A percentile compares a stretch with the other conserved stretches of the same genome.
Evolutionary conservation across 2,888 invertebrate species (phyloP).

Genomic region (Homarus gammarus): DNA sequence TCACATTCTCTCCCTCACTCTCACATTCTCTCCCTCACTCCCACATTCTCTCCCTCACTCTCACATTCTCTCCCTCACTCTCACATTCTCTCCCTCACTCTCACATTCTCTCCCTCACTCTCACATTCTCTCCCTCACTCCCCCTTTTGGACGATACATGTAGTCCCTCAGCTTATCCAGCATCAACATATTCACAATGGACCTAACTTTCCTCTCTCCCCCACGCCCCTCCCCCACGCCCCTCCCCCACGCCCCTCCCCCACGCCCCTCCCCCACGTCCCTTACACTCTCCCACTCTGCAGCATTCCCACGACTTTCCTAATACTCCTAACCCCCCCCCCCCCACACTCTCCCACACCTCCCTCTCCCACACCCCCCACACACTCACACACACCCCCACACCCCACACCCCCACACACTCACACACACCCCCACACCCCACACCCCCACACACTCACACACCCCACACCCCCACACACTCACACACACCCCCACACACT

Average conservation of each 20-base stretch:
- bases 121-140: background rate
- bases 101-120: background rate
- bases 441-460: background rate
- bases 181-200: background rate
- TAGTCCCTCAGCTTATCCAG: too few species aligned
- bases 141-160: too few species aligned
- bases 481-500: too few species aligned
- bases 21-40: background rate
- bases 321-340: too few species aligned
- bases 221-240: too few species aligned
- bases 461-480: background rate
- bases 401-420: background rate
- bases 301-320: background rate
- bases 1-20: background rate
- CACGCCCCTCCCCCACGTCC: background rate
- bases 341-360: background rate
- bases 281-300: background rate
- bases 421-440: background rate
- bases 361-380: background rate
- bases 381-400: background rate
- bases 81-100: background rate
- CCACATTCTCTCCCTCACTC: background rate
- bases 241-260: background rate
- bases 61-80: background rate
- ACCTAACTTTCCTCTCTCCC: background rate